Conservation (phyloP, 1,140 invertebrate genomes). For the Marisa cornuarietis region DNA sequence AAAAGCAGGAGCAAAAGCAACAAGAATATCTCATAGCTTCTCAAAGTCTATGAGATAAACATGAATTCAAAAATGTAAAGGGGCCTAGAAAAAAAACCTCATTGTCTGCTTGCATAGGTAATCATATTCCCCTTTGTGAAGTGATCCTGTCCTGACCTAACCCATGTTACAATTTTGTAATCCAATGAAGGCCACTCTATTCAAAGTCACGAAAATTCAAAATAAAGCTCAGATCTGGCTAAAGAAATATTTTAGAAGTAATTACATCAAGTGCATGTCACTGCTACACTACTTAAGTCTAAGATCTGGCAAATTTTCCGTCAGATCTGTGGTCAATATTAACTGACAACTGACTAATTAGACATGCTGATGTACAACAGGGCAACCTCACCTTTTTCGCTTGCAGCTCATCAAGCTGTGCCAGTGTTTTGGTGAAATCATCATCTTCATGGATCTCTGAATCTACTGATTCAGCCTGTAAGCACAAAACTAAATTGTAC, state of each 20-base stretch:
- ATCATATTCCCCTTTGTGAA: too few relatives aligned
- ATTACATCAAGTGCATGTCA: neutral
- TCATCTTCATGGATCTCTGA: conserved; percentile 73
- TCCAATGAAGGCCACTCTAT: too few relatives aligned
- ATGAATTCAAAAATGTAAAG: too few relatives aligned
- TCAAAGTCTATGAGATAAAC: too few relatives aligned
- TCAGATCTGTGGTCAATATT: neutral
- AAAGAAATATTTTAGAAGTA: neutral
- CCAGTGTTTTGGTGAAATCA: conserved; percentile 75
- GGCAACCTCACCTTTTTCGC: conserved; percentile 30
- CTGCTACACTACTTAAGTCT: neutral
- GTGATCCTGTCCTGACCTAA: too few relatives aligned
- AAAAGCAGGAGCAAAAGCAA: too few relatives aligned
- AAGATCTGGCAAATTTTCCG: neutral
- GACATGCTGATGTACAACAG: neutral
- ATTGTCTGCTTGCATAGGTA: too few relatives aligned
- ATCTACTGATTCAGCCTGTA: conserved; percentile 20
- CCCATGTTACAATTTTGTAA: too few relatives aligned
- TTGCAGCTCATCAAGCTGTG: conserved; percentile 70
- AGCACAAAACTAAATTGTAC: neutral
- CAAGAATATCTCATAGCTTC: too few relatives aligned
- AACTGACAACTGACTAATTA: conserved; percentile 14
- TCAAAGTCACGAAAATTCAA: too few relatives aligned
- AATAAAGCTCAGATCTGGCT: too few relatives aligned
- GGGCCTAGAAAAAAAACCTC: too few relatives aligned